These are phyloP conservation scores for Daubentonia madagascariensis DNA, from an alignment of 2,113 vertebrate genomes.

Conservation along the genomic window DNA sequence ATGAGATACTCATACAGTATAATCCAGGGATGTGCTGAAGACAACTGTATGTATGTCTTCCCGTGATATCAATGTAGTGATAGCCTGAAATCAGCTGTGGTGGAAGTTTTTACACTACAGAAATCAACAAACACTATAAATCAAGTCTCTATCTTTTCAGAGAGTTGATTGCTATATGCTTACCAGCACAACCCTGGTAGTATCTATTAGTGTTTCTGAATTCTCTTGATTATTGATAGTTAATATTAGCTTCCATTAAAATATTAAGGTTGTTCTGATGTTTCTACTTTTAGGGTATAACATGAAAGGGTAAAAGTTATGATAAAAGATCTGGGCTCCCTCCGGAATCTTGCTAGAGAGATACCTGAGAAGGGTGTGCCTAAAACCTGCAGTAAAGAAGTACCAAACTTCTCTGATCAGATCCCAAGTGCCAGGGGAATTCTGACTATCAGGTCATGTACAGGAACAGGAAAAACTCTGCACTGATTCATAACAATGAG, in stretches of 20 bases:
- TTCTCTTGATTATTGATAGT: not conserved
- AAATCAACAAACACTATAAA: not conserved
- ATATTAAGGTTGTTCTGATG: not conserved
- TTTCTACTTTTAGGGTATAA: not conserved
- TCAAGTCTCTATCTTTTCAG: not conserved
- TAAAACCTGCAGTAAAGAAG: not conserved
- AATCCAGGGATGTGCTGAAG: not conserved
- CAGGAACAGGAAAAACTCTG: not conserved
- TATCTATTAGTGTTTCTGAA: not conserved
- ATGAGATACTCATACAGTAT: not conserved
- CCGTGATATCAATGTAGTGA: not conserved
- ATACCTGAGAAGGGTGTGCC: not conserved
- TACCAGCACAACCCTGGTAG: not conserved
- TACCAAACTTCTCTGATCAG: not conserved
- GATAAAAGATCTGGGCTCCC: not conserved
- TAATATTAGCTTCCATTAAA: not conserved
- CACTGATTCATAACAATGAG: not conserved
- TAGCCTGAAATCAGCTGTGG: not conserved
- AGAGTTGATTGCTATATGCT: not conserved
- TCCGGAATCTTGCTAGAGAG: not conserved
- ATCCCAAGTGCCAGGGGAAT: not conserved
- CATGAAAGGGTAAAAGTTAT: not conserved
- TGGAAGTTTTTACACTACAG: not conserved
- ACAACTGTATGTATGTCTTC: not conserved
- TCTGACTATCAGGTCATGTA: fast-evolving